Evolutionary conservation across 2,888 invertebrate genomes (phyloP).

Genomic region (Cacoxenus indagator): DNA sequence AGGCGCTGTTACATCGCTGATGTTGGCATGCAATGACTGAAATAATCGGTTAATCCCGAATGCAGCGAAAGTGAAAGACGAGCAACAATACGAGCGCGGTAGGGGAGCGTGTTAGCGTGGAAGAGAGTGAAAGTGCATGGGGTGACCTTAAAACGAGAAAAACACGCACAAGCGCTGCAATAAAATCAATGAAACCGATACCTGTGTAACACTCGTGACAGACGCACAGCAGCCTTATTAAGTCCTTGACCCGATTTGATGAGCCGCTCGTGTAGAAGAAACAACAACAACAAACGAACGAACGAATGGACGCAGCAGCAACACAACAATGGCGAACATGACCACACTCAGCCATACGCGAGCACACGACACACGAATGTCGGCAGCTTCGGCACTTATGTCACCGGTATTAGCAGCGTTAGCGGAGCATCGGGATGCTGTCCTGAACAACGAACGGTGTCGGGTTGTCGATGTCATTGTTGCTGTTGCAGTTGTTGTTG

Average conservation of each 20-base stretch:
- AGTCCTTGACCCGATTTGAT: conserved; percentile 15
- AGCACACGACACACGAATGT: conserved; percentile 1
- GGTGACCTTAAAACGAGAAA: not conserved
- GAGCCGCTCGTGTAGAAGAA: not conserved
- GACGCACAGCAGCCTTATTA: conserved; percentile 12
- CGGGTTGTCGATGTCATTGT: not conserved
- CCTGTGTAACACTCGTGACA: not conserved
- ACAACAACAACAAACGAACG: not conserved
- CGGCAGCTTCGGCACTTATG: not conserved
- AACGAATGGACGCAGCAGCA: not conserved
- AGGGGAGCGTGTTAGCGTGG: not conserved
- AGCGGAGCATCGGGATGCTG: not conserved
- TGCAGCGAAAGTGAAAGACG: conserved; percentile 36
- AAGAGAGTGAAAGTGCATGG: not conserved
- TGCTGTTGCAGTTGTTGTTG: not conserved
- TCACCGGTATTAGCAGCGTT: no score
- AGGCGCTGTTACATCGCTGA: not conserved
- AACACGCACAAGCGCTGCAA: not conserved
- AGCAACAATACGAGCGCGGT: not conserved
- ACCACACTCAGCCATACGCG: not conserved
- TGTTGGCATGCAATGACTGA: conserved; percentile 12
- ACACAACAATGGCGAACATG: not conserved
- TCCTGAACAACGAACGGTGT: no score
- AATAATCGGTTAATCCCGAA: conserved; percentile 31
- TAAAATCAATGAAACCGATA: not conserved